Evolutionary conservation across 2,113 vertebrate genomes (phyloP), one percentile per base, ranked within the genome.

Genomic region (Lamprologus sp.): DNA sequence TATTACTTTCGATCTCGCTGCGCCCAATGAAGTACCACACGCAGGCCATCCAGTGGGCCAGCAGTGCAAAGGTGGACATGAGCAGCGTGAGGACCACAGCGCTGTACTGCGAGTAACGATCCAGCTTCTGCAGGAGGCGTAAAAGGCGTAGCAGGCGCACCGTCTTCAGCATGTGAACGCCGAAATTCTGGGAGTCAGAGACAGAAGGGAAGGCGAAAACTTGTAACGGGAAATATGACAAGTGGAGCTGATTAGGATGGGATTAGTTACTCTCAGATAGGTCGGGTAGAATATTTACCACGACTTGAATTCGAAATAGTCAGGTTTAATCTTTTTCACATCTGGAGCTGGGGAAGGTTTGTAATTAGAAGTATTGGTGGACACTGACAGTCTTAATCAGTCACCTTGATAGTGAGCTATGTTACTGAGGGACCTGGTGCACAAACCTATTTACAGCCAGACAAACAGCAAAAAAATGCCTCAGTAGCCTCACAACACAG

Each of bases 11-110:
- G 7, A 97, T 96, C 93, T 97, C 97, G 2, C 95, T 95, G 87
- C 96, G 96, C 4, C 97, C 97, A 19, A 97, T 97, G 90, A 96
- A 95, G 94, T 97, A 97, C 97, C 97, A 97, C 83, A 97, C 95
- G 14, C 97, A 97, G 19, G 96, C 97, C 97, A 97, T 97, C 97
- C 97, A 97, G 84, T 97, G 97, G 26, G 94, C 97, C 58, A 97
- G 94, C 86, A 97, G 88, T 51, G 94, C 97, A 56, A 97, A 97
- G 9, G 97, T 97, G 63, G 96, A 97, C 97, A 97, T 97, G 90
- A 97, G 97, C 84, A 97, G 89, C 0, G 97, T 97, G 56, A 97
- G 96, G 35, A 97, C 97, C 87, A 97, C 97, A 1, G 97, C 96
- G 45, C 97, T 97, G 95, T 97, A 97, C 93, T 97, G 97, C 0